Percentiles rank a stretch among this genome's conserved stretches.
These are phyloP conservation scores for Archilochus colubris DNA, from an alignment of 2,113 vertebrate genomes.

Conservation along the genomic window DNA sequence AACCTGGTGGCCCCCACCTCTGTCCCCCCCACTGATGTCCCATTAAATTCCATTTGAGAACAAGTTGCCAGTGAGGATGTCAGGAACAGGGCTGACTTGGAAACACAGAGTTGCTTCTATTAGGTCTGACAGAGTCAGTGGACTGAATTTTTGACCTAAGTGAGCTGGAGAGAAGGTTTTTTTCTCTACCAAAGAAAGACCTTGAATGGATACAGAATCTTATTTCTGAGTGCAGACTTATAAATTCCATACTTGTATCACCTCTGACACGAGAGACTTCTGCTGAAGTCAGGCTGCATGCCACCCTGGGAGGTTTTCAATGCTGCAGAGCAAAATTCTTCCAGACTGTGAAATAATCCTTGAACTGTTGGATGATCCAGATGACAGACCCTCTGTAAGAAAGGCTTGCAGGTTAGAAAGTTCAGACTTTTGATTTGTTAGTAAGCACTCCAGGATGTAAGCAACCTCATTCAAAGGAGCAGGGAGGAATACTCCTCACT, in stretches of 20 bases:
- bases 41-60: background rate
- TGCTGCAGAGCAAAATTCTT: background rate
- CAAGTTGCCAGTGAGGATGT: background rate
- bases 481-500: background rate
- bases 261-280: background rate
- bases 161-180: background rate
- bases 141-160: background rate
- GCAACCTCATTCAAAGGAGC: background rate
- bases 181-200: background rate
- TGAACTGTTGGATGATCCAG: background rate
- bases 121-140: background rate
- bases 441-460: background rate
- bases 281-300: background rate
- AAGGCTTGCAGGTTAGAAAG: background rate
- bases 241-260: background rate
- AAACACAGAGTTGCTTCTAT: background rate
- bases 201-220: background rate
- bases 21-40: background rate
- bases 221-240: background rate
- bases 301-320: background rate
- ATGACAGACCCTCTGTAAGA: background rate
- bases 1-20: background rate
- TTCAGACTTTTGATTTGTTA: background rate
- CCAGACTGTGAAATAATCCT: background rate
- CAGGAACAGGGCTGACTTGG: background rate